phyloP scores from a whole-genome alignment of 2,888 invertebrate species.

The Tuberolachnus salignus region DNA sequence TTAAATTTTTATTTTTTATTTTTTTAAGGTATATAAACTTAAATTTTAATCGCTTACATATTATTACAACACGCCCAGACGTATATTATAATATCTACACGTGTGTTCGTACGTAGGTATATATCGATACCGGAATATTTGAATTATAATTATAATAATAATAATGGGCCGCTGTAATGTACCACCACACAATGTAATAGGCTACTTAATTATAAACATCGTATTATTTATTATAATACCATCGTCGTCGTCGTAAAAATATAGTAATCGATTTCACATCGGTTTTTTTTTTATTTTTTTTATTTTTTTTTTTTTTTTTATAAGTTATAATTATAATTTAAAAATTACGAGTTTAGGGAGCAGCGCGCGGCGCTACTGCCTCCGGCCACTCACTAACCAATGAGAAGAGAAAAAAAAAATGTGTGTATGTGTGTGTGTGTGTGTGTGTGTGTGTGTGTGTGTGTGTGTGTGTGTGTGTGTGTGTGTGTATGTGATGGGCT shows the following conservation, averaged over 20 bases:
- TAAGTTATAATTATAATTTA: slow-evolving; percentile 51
- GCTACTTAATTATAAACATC: slow-evolving; percentile 52
- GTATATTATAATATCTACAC: slow-evolving; percentile 31
- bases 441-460: neutral
- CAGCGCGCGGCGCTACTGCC: slow-evolving; percentile 27
- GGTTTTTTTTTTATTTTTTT: neutral
- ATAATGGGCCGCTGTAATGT: slow-evolving; percentile 17
- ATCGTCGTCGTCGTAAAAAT: slow-evolving; percentile 22
- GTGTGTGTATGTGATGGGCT: slow-evolving; percentile 12
- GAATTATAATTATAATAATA: slow-evolving; percentile 29
- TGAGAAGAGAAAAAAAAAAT: slow-evolving; percentile 42
- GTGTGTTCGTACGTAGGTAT: slow-evolving; percentile 42
- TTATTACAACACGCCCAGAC: slow-evolving; percentile 27
- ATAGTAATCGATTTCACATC: slow-evolving; percentile 54
- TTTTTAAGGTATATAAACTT: slow-evolving; percentile 4
- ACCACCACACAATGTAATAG: slow-evolving; percentile 12
- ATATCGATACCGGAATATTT: slow-evolving; percentile 32
- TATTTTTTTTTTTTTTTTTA: neutral
- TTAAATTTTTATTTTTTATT: too few species aligned
- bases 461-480: neutral
- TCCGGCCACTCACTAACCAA: slow-evolving; percentile 33
- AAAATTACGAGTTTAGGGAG: slow-evolving; percentile 51
- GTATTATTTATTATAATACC: slow-evolving; percentile 44
- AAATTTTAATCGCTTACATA: slow-evolving; percentile 41
- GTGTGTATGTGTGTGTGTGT: neutral